Base-by-base conservation (phyloP, 1,140 invertebrate species). In the Macrostomum lignano region DNA sequence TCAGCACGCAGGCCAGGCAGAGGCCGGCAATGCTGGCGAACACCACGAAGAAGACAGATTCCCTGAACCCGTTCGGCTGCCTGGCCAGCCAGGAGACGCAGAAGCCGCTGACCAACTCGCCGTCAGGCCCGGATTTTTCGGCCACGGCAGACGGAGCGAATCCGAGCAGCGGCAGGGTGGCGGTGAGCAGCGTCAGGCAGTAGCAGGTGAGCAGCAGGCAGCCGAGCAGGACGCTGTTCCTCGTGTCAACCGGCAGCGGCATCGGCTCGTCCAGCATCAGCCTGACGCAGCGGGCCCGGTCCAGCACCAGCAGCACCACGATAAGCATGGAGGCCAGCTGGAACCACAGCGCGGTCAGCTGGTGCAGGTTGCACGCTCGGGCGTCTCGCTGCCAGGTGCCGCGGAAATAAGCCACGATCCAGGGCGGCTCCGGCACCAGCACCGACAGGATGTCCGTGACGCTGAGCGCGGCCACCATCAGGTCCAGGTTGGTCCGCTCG, bases 361-460 rank as follows among this genome's bases (percentile, higher is more conserved):
- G 45, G 21, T 41, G 46, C 23, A 44, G 40, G 17, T 38, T 36
- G 35, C 45, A 47, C 5, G 45, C 44, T 3, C 36, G 31, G 3
- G 37, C 32, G 2, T 44, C 45, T 20, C 45, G 44, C 29, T 47
- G 45, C 45, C 45, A 47, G 19, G 36, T 36, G 3, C 36, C 33
- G 17, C 37, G 36, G 36, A 47, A 45, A 13, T 40, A 46, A 0
- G 45, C 44, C 2, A 42, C 39, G 23, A 46, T 35, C 1, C 42
- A 44, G 0, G 46, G 33, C 1, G 45, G 45, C 0, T 42, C 36
- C 2, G 45, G 45, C 7, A 47, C 36, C 7, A 47, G 10, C 2
- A 45, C 45, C n/a, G 45, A 47, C 10, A 46, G 37, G 7, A 47
- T 44, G 31, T 44, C 45, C 7, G 41, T 43, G 21, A 45, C 25